Conservation (phyloP, 2,797 vertebrate genomes). For the Poeciliopsis paucimaculata region DNA sequence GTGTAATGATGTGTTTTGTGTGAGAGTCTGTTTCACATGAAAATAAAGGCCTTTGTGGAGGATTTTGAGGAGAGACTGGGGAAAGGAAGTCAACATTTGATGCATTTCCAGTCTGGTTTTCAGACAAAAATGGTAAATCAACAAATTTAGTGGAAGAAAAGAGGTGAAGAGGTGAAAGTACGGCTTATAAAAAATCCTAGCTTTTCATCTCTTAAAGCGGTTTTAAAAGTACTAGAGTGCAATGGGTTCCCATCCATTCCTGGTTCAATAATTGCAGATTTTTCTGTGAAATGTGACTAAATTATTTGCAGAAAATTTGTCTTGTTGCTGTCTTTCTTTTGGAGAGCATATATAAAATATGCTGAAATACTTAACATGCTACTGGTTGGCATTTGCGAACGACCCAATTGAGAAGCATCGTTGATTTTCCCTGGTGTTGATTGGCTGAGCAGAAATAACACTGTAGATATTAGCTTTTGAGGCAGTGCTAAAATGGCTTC, state of each 20-base stretch:
- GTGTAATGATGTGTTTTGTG: conserved; percentile 14
- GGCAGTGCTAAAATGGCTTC: neutral
- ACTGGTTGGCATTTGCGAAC: neutral
- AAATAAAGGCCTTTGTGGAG: conserved; percentile 13
- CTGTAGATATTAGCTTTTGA: neutral
- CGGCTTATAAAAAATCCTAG: neutral
- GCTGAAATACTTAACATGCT: neutral
- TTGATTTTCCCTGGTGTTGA: neutral
- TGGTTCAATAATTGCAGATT: neutral
- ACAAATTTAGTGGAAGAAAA: conserved; percentile 24
- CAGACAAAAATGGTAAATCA: conserved; percentile 53
- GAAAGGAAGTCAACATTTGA: conserved; percentile 24
- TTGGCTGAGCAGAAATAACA: neutral
- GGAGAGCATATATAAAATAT: neutral
- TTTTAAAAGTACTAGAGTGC: neutral
- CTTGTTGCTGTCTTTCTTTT: too few species aligned
- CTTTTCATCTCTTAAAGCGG: neutral
- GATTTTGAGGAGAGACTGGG: conserved; percentile 21
- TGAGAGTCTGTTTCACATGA: conserved; percentile 13
- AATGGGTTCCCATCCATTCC: neutral
- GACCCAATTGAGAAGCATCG: neutral
- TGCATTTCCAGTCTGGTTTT: conserved; percentile 39
- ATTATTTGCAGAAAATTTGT: too few species aligned
- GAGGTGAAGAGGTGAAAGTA: too few species aligned
- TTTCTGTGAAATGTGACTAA: neutral